Percentiles rank a stretch among this genome's conserved stretches.
phyloP scores from a whole-genome alignment of 1,140 invertebrate species.

The Idris sp. region DNA sequence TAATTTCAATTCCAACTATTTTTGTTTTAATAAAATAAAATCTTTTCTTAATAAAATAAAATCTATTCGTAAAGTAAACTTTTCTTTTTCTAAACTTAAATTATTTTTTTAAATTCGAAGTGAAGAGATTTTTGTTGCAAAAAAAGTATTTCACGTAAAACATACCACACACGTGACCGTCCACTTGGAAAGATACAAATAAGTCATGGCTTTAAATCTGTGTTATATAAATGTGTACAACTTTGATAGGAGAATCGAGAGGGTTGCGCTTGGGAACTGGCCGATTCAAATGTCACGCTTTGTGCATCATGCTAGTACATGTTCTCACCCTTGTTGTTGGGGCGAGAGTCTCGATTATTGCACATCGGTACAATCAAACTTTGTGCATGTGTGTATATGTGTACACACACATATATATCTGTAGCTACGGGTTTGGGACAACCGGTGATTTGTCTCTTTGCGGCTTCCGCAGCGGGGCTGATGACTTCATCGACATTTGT shows the following conservation, averaged over 20 bases:
- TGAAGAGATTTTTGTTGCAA: no score
- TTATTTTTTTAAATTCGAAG: no score
- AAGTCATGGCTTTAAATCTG: constrained; percentile 27
- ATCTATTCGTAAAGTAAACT: no score
- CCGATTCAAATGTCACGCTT: constrained; percentile 63
- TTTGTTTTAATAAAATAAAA: no score
- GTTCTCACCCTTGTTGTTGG: constrained; percentile 62
- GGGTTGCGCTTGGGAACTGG: constrained; percentile 62
- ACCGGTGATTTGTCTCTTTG: constrained; percentile 70
- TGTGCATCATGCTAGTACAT: constrained; percentile 46
- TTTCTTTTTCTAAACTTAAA: no score
- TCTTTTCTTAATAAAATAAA: no score
- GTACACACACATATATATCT: constrained; percentile 7
- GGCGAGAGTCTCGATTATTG: constrained; percentile 57
- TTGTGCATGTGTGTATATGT: constrained; percentile 11
- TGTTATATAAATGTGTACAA: constrained; percentile 26
- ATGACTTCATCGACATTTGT: constrained; percentile 62
- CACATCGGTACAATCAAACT: constrained; percentile 46
- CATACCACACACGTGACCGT: constrained; percentile 6
- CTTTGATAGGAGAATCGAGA: constrained; percentile 49
- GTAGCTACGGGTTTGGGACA: constrained; percentile 34
- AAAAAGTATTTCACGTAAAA: no score
- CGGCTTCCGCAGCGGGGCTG: constrained; percentile 63
- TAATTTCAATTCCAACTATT: no score
- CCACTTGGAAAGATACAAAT: constrained; percentile 17